Conservation (phyloP, 2,888 invertebrate species). For the Hydroisotoma schaefferi region DNA sequence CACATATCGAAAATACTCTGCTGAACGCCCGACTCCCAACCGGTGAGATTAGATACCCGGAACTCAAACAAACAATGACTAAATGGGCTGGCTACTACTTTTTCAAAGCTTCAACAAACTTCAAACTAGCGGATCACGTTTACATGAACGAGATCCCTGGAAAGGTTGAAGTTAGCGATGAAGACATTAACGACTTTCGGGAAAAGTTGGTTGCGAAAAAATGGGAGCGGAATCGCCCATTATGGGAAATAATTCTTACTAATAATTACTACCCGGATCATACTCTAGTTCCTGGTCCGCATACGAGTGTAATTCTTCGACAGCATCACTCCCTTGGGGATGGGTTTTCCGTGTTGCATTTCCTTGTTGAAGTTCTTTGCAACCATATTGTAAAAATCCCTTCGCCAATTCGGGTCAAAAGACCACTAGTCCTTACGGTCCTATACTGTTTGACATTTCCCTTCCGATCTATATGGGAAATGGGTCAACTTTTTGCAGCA, state of each 20-base stretch:
- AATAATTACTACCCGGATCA: not conserved
- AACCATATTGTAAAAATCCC: not conserved
- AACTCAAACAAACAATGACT: too few species aligned
- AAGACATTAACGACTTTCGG: not conserved
- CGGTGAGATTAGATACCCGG: too few species aligned
- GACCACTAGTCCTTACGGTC: not conserved
- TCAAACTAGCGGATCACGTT: too few species aligned
- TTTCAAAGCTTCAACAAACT: too few species aligned
- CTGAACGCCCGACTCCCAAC: too few species aligned
- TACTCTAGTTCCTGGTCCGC: not conserved
- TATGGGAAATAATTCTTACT: not conserved
- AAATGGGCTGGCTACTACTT: too few species aligned
- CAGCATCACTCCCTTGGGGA: not conserved
- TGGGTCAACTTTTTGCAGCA: too few species aligned
- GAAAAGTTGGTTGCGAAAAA: not conserved
- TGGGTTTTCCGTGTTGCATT: not conserved
- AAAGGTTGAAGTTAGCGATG: too few species aligned
- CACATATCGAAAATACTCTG: too few species aligned
- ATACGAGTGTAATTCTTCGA: not conserved
- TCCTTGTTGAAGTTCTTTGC: not conserved
- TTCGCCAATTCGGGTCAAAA: not conserved
- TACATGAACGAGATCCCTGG: too few species aligned
- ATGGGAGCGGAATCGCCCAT: not conserved
- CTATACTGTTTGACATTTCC: not conserved
- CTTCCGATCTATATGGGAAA: too few species aligned